A percentile compares a stretch with the other conserved stretches of the same genome.
Evolutionary conservation across 2,797 vertebrate genomes (phyloP).

Genomic region (Chiroxiphia lanceolata): DNA sequence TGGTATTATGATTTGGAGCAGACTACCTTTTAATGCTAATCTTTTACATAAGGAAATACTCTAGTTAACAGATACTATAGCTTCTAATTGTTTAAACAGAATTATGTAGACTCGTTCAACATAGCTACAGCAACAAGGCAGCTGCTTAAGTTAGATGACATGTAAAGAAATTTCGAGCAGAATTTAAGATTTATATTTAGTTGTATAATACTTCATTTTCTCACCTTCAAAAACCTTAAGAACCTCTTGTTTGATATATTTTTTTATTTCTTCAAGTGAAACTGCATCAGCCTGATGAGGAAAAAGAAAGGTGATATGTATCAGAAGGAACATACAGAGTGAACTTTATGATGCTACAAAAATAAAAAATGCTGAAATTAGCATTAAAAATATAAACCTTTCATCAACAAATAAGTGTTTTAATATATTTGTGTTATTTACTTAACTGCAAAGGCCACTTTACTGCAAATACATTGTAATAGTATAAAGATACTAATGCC

Average conservation of each 20-base stretch:
- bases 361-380: not conserved
- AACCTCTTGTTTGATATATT: slow-evolving; percentile 90
- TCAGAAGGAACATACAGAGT: not conserved
- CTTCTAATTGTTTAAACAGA: not conserved
- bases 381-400: not conserved
- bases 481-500: not conserved
- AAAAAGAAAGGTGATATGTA: not conserved
- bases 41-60: not conserved
- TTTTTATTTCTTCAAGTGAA: slow-evolving; percentile 91
- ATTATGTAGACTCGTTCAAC: not conserved
- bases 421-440: not conserved
- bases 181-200: not conserved
- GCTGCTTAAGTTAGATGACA: not conserved
- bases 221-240: slow-evolving; percentile 93
- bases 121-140: not conserved
- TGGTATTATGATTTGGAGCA: not conserved
- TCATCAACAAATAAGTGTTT: not conserved
- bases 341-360: not conserved
- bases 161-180: not conserved
- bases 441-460: not conserved
- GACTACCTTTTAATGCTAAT: not conserved
- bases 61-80: not conserved
- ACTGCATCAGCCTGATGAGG: slow-evolving; percentile 80
- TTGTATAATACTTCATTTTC: not conserved
- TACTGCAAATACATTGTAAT: not conserved